A percentile compares a stretch with the other conserved stretches of the same genome.
Evolutionary conservation across 2,888 invertebrate genomes (phyloP).

Genomic region (Orgyia antiqua): DNA sequence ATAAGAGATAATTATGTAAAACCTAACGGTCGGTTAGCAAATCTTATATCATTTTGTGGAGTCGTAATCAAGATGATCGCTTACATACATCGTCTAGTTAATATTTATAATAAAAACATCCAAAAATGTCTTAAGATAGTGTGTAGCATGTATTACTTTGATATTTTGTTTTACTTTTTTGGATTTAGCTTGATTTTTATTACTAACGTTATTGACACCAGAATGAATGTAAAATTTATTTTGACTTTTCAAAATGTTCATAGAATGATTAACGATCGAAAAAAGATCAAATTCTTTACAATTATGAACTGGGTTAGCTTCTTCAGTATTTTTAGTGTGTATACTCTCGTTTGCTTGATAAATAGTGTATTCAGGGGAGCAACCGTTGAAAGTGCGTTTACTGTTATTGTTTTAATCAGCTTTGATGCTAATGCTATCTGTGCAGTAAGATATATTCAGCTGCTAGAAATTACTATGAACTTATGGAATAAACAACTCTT

Average conservation of each 20-base stretch:
- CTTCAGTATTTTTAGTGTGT: not conserved
- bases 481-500: slow-evolving; percentile 8
- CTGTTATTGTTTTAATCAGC: not conserved
- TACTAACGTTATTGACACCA: not conserved
- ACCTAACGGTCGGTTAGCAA: slow-evolving; percentile 1
- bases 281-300: not conserved
- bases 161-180: not conserved
- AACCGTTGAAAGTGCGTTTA: not conserved
- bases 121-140: not conserved
- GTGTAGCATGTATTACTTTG: not conserved
- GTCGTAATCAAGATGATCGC: not conserved
- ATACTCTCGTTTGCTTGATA: not conserved
- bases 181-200: slow-evolving; percentile 5
- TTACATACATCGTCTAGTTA: not conserved
- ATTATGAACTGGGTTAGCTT: slow-evolving; percentile 1
- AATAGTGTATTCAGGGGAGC: not conserved
- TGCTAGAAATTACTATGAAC: slow-evolving; percentile 5
- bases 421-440: slow-evolving; percentile 10
- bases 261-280: slow-evolving; percentile 2
- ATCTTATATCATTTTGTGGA: slow-evolving; percentile 1
- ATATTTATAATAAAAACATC: not conserved
- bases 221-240: slow-evolving; percentile 6
- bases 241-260: slow-evolving; percentile 6
- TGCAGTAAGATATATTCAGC: slow-evolving; percentile 1
- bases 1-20: slow-evolving; percentile 6